Base-by-base conservation (phyloP, 2,888 invertebrate genomes). In the Parochlus steinenii region DNA sequence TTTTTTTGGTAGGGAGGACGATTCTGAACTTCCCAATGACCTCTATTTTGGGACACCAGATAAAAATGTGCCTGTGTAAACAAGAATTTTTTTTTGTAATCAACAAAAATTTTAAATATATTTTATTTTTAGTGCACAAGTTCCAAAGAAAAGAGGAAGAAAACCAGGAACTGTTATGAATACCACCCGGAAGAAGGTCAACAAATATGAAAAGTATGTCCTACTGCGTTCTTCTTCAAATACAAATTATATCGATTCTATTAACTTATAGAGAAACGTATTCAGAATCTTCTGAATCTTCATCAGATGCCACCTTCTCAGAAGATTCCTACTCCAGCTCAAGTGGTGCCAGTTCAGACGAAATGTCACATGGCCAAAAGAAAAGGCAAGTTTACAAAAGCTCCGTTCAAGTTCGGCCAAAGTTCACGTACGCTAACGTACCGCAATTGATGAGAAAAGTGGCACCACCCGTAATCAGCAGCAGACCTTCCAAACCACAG, bases 1-100 rank as follows among this genome's bases (percentile, higher is more conserved):
- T n/a, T n/a, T n/a, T n/a, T 28, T 28, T 3, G 15, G 18, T 22
- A 28, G 28, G 3, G 18, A 26, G 2, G 16, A 28, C 8, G 5
- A 5, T 15, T 18, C 27, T 16, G 6, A n/a, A 15, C 11, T 34
- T 6, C 6, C 17, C 2, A 34, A 34, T 11, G 34, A 34, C 5
- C 22, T 28, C 10, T 34, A 34, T 22, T 34, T 34, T 22, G 34
- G 34, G 5, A 22, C 20, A 3, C 27, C 34, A 4, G 34, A 34
- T 20, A 31, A 31, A 7, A 15, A 18, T 11, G 4, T n/a, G 14
- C 20, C 4, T 11, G 14, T 12, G 22, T 22, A 31, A 31, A n/a
- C n/a, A n/a, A n/a, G n/a, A n/a, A n/a, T n/a, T n/a, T n/a, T n/a
- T n/a, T n/a, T n/a, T n/a, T n/a, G n/a, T n/a, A n/a, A n/a, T n/a